Base-by-base conservation (phyloP, 2,113 vertebrate species). In the Chaetodon trifascialis region DNA sequence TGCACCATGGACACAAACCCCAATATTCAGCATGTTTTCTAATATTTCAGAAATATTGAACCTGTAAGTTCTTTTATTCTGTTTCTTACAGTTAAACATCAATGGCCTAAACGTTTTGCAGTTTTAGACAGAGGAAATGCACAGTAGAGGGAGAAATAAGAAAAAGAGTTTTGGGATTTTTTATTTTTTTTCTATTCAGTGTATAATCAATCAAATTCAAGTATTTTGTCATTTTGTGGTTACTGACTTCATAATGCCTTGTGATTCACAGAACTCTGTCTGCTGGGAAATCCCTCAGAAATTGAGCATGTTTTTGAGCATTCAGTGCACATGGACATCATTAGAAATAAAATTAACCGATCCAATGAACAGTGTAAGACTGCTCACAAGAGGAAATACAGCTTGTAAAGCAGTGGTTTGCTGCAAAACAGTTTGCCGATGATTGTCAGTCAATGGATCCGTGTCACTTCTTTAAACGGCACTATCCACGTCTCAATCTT, bases 401-500 rank as follows among this genome's bases (percentile, higher is more conserved):
- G 68, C 64, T 76, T 46, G 54, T 69, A 78, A 80, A 58, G 75
- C 67, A 38, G 46, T 9, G 11, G 16, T 34, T 74, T 68, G 56
- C 47, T 85, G 71, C 62, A 55, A 67, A 78, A 58, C 25, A 71
- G 46, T 84, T 86, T 72, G 23, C 40, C 11, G 16, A 30, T 67
- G 66, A 78, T 74, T 87, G 92, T 86, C 85, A 84, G 38, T 71
- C 74, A 74, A 30, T 62, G 80, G 4, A 7, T 72, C 70, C 8
- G 5, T 42, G 71, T 80, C 68, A 46, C 63, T 66, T 76, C 55
- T 80, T 83, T 68, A 49, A 88, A 87, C 23, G 5, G 64, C 56
- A 56, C 25, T 73, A 42, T 73, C 80, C 55, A 72, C 44, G 23
- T 91, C 86, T 92, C 85, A 89, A 79, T 90, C 85, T 67, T 3